phyloP scores from a whole-genome alignment of 2,888 invertebrate species.

The Cheilosia soror region DNA sequence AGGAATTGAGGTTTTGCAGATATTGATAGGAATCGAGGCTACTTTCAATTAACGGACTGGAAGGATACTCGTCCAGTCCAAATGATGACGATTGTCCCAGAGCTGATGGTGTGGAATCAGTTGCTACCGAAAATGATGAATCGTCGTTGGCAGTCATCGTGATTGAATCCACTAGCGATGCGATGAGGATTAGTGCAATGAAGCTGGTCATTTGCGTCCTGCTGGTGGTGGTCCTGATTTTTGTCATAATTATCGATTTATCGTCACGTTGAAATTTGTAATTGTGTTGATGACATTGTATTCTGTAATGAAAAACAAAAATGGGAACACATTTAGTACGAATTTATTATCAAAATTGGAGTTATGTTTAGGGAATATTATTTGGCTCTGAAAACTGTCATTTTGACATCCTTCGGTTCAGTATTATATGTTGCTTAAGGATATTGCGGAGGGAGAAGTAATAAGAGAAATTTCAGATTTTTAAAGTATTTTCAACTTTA shows the following conservation, averaged over 20 bases:
- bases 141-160: conserved; percentile 44
- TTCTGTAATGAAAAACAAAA: conserved; percentile 55
- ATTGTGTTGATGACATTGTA: conserved; percentile 27
- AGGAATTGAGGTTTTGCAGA: conserved; percentile 32
- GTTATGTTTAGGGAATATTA: not conserved
- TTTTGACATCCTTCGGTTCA: too few relatives aligned
- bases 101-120: conserved; percentile 32
- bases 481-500: too few relatives aligned
- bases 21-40: conserved; percentile 31
- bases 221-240: not conserved
- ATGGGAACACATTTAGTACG: not conserved
- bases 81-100: conserved; percentile 40
- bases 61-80: conserved; percentile 47
- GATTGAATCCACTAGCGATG: conserved; percentile 39
- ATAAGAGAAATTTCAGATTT: too few relatives aligned
- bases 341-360: not conserved
- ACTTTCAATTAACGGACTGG: conserved; percentile 44
- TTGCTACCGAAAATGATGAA: not conserved
- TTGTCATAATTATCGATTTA: conserved; percentile 19
- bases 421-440: too few relatives aligned
- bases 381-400: not conserved
- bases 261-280: conserved; percentile 45
- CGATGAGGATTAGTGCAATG: conserved; percentile 27
- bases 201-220: not conserved
- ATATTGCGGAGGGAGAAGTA: too few relatives aligned